phyloP scores from a whole-genome alignment of 2,888 invertebrate genomes.

The Biston stratarius region DNA sequence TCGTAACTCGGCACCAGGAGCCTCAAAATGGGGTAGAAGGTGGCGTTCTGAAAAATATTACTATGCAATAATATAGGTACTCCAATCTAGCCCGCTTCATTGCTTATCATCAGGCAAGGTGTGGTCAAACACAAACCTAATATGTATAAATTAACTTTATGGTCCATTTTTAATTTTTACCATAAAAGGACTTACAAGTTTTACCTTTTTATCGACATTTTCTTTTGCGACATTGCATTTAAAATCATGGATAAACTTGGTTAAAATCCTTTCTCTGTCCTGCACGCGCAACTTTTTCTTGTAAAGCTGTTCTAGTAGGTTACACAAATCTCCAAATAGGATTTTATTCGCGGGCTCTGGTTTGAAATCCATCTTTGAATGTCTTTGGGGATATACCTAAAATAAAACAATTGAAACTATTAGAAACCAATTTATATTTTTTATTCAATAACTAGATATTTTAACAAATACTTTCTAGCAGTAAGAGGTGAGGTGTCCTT shows the following conservation, averaged over 20 bases:
- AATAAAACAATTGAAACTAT: conserved; percentile 36
- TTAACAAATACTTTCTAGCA: conserved; percentile 91
- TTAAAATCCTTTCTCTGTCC: conserved; percentile 79
- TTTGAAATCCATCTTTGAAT: conserved; percentile 46
- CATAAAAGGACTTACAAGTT: neutral
- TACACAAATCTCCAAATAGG: conserved; percentile 85
- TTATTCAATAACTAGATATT: conserved; percentile 90
- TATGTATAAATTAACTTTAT: too few relatives aligned
- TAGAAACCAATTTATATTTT: conserved; percentile 48
- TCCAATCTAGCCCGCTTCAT: too few relatives aligned
- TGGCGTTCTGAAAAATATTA: conserved; percentile 77
- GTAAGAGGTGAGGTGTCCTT: conserved; percentile 90
- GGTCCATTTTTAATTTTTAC: too few relatives aligned
- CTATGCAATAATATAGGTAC: too few relatives aligned
- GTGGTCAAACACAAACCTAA: too few relatives aligned
- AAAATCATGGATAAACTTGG: conserved; percentile 80
- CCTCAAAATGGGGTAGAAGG: conserved; percentile 91
- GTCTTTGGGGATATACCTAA: conserved; percentile 30
- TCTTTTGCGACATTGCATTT: conserved; percentile 64
- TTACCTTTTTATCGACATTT: conserved; percentile 71
- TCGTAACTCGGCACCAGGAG: conserved; percentile 93
- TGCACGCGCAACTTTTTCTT: conserved; percentile 66
- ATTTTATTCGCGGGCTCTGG: conserved; percentile 61
- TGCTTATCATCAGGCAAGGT: too few relatives aligned
- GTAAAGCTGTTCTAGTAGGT: conserved; percentile 87